Evolutionary conservation across 2,113 vertebrate species (phyloP).

Genomic region (Spea multiplicata): DNA sequence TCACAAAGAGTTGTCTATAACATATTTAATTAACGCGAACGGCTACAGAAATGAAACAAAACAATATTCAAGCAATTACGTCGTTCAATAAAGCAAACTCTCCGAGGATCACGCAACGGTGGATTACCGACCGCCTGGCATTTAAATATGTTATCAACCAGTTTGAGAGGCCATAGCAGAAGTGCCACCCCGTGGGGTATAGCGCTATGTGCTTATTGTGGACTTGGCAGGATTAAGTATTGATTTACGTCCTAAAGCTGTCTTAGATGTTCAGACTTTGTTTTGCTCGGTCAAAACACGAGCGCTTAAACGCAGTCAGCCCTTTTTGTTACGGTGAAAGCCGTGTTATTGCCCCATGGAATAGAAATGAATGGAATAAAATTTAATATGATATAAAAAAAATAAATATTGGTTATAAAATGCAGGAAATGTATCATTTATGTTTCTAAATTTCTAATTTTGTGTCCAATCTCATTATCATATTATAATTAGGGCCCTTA

Average conservation of each 20-base stretch:
- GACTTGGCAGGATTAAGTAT: conserved; percentile 61
- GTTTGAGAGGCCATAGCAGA: conserved; percentile 60
- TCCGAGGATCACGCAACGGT: conserved; percentile 62
- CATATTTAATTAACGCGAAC: conserved; percentile 80
- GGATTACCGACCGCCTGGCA: conserved; percentile 70
- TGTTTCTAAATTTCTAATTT: too few species aligned
- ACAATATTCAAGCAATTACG: conserved; percentile 74
- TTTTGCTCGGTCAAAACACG: background rate
- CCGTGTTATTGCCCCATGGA: background rate
- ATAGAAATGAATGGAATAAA: too few species aligned
- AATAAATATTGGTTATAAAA: too few species aligned
- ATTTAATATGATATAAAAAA: too few species aligned
- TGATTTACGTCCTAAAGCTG: conserved; percentile 62
- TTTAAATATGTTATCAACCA: conserved; percentile 74
- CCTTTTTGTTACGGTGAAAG: background rate
- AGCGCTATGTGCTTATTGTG: conserved; percentile 61
- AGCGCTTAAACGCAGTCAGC: background rate
- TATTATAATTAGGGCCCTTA: too few species aligned
- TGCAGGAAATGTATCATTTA: too few species aligned
- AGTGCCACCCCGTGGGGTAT: conserved; percentile 51
- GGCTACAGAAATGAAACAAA: conserved; percentile 73
- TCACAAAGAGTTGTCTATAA: conserved; percentile 58
- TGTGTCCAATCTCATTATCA: too few species aligned
- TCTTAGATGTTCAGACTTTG: conserved; percentile 51
- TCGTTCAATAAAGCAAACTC: conserved; percentile 70